These are phyloP conservation scores for Vulpes lagopus DNA, from an alignment of 2,113 vertebrate species.

Conservation along the genomic window DNA sequence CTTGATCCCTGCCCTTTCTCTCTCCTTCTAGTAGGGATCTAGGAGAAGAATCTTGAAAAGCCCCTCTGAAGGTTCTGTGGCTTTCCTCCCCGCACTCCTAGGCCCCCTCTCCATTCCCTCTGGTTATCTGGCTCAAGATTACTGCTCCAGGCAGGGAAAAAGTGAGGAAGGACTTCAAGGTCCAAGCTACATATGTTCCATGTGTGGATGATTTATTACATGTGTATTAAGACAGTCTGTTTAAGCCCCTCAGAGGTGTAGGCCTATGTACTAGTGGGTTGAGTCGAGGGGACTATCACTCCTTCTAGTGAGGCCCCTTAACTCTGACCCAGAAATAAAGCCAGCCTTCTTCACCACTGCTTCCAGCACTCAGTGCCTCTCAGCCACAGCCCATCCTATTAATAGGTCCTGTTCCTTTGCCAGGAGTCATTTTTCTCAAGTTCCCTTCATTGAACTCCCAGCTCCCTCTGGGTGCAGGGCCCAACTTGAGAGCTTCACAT, in stretches of 20 bases:
- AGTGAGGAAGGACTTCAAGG: slow-evolving; percentile 29
- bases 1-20: background rate
- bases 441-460: slow-evolving; percentile 76
- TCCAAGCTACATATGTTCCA: slow-evolving; percentile 49
- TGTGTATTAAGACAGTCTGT: background rate
- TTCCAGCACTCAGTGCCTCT: slow-evolving; percentile 44
- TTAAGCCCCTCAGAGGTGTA: background rate
- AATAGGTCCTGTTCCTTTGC: slow-evolving; percentile 78
- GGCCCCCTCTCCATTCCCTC: background rate
- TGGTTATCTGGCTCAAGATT: slow-evolving; percentile 27
- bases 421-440: slow-evolving; percentile 80
- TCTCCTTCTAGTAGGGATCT: background rate
- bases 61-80: background rate
- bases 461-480: slow-evolving; percentile 1
- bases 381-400: slow-evolving; percentile 76
- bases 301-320: slow-evolving; percentile 69
- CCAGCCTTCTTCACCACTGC: slow-evolving; percentile 67
- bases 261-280: background rate
- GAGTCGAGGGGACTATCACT: slow-evolving; percentile 60
- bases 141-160: slow-evolving; percentile 62
- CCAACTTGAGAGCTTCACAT: slow-evolving; percentile 40
- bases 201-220: slow-evolving; percentile 36
- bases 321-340: slow-evolving; percentile 82
- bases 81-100: background rate
- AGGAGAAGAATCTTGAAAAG: background rate